Evolutionary conservation across 2,113 vertebrate genomes (phyloP).

Genomic region (Hirundichthys speculiger): DNA sequence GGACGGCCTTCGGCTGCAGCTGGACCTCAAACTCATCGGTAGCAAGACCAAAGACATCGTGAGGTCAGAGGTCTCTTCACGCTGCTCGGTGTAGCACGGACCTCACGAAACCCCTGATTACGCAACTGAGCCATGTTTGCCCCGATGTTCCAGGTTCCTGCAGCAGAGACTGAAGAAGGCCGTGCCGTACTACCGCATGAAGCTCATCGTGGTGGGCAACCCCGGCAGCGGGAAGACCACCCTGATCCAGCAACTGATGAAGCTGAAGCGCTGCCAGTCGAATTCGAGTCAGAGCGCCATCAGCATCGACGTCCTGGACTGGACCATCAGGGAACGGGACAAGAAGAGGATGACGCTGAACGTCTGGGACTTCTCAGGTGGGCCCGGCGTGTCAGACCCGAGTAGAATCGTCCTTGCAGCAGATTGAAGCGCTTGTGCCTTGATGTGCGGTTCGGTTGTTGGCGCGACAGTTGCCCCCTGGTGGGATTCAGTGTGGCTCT

Average conservation of each 20-base stretch:
- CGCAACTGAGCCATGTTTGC: too few relatives aligned
- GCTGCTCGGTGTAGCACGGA: too few relatives aligned
- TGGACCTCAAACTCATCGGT: constrained; percentile 93
- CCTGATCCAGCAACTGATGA: constrained; percentile 91
- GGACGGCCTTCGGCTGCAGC: constrained; percentile 90
- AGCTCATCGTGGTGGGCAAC: constrained; percentile 94
- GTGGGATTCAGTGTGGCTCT: background rate
- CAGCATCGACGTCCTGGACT: constrained; percentile 91
- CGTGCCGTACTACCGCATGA: constrained; percentile 94
- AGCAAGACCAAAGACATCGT: constrained; percentile 96
- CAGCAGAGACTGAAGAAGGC: constrained; percentile 96
- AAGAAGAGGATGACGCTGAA: constrained; percentile 89
- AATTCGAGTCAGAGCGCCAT: constrained; percentile 62
- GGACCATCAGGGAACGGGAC: constrained; percentile 86
- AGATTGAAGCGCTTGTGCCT: too few relatives aligned
- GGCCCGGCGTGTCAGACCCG: too few relatives aligned
- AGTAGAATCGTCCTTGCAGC: too few relatives aligned
- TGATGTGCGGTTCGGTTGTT: too few relatives aligned
- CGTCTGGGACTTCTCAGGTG: constrained; percentile 98
- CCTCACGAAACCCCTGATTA: too few relatives aligned
- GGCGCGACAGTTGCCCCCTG: background rate
- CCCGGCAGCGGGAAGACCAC: constrained; percentile 91
- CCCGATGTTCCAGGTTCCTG: constrained; percentile 85
- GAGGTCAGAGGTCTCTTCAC: constrained; percentile 77
- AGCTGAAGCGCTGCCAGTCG: constrained; percentile 79